Evolutionary conservation across 2,113 vertebrate genomes (phyloP), one percentile per base, ranked within the genome.

Genomic region (Petromus typicus): DNA sequence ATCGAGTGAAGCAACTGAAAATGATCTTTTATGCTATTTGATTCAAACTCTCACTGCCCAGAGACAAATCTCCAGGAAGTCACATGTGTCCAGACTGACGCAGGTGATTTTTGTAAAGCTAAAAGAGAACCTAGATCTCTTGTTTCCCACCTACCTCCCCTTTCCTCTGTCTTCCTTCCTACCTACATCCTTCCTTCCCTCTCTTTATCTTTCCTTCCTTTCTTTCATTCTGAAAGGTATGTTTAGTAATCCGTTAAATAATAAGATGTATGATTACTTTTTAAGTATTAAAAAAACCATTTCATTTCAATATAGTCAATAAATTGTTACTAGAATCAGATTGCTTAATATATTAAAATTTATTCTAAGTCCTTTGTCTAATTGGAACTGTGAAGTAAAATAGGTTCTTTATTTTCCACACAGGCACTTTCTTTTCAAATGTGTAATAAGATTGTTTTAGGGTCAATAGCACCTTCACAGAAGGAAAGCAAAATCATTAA

Each of bases 381-480:
- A 88, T 75, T 94, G 87, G 57, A 91, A 81, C 82, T 87, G 71
- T 73, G 76, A 95, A 84, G 34, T 67, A 71, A 93, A 96, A 90
- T 73, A 95, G 83, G 66, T 64, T 86, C 76, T 90, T 95, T 90
- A 76, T 95, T 96, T 95, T 90, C 51, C 89, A 7, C 45, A 37
- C 76, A 88, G 57, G 25, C 27, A 80, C 22, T 93, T 92, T 91
- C 43, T 71, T 96, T 91, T 96, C 91, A 95, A 95, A 94, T 43
- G n/a, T 88, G 59, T 93, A 86, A 93, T 88, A 93, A 90, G 71
- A 94, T 95, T 96, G 61, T 97, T 95, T 90, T 78, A 57, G 91
- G 95, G 96, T 96, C 95, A 96, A 82, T 87, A 95, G 59, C 93
- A 93, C 79, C 80, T 87, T 93, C 82, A 93, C 94, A 95, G 87